phyloP scores from a whole-genome alignment of 2,113 vertebrate species.

The Halichoeres trimaculatus region DNA sequence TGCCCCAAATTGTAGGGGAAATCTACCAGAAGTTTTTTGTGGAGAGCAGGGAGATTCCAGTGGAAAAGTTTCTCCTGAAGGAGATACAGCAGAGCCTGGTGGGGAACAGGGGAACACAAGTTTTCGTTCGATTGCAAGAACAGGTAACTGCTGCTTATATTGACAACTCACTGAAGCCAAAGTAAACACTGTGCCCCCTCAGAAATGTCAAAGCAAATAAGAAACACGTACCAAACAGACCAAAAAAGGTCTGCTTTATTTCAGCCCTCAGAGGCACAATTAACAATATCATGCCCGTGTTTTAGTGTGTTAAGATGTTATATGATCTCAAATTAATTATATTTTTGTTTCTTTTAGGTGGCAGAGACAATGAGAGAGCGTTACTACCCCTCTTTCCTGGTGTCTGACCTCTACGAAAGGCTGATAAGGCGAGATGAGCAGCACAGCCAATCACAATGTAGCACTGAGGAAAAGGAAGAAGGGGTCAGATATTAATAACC shows the following conservation, averaged over 20 bases:
- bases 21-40: conserved; percentile 99
- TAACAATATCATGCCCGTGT: neutral
- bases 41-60: conserved; percentile 94
- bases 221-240: neutral
- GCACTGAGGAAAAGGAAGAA: conserved; percentile 89
- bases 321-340: neutral
- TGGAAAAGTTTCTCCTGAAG: conserved; percentile 96
- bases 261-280: neutral
- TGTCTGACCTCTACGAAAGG: conserved; percentile 93
- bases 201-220: neutral
- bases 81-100: conserved; percentile 98
- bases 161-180: neutral
- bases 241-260: neutral
- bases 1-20: conserved; percentile 96
- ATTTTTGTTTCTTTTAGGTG: conserved; percentile 55
- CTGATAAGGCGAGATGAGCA: conserved; percentile 89
- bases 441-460: conserved; percentile 81
- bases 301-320: neutral
- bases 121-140: conserved; percentile 93
- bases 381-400: conserved; percentile 96
- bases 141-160: conserved; percentile 75
- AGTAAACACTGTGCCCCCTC: neutral
- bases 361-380: conserved; percentile 92
- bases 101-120: conserved; percentile 95
- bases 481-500: conserved; percentile 79